phyloP scores from a whole-genome alignment of 2,888 invertebrate genomes.

The Toxonevra muliebris region DNA sequence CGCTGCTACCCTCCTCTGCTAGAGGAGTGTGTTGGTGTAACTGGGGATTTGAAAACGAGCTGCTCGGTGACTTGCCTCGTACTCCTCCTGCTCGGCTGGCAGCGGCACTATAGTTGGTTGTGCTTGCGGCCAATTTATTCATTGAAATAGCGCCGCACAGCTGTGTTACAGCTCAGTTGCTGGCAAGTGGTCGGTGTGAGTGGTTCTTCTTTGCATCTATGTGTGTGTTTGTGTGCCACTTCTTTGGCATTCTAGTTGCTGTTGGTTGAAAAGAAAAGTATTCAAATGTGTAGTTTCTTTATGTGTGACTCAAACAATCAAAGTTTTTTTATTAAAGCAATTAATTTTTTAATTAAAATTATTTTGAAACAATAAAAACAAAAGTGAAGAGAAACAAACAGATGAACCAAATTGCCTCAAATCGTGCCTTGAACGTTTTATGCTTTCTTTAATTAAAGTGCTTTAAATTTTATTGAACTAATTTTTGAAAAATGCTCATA shows the following conservation, averaged over 20 bases:
- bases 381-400: no score
- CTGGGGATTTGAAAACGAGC: constrained; percentile 7
- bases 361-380: not conserved
- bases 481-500: no score
- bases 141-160: constrained; percentile 64
- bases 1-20: not conserved
- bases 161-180: constrained; percentile 63
- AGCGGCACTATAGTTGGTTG: constrained; percentile 25
- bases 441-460: no score
- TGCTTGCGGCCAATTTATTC: constrained; percentile 52
- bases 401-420: no score
- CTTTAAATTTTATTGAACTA: no score
- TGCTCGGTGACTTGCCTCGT: constrained; percentile 19
- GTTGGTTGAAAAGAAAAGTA: no score
- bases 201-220: constrained; percentile 40
- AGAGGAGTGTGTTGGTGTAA: not conserved
- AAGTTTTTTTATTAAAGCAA: not conserved
- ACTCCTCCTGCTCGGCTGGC: constrained; percentile 22
- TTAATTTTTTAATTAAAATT: not conserved
- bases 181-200: constrained; percentile 62
- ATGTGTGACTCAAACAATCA: not conserved
- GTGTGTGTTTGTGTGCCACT: constrained; percentile 4
- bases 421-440: no score
- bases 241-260: not conserved
- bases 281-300: no score